Conservation (phyloP, 2,797 vertebrate genomes). For the Cynopterus sphinx region DNA sequence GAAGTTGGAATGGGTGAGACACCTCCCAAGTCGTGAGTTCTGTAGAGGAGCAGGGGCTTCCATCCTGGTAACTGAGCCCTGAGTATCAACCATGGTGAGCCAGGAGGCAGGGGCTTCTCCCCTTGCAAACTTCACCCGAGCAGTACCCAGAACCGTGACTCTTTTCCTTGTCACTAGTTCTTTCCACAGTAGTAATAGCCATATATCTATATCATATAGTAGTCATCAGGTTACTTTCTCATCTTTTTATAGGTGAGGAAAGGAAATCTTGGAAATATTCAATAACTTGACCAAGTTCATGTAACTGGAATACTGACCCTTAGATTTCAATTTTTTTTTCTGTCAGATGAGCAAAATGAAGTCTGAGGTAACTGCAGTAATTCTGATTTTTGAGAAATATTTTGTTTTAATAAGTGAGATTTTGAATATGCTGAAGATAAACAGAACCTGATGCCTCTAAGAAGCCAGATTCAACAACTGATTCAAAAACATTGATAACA, state of each 20-base stretch:
- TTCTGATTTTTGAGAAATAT: background rate
- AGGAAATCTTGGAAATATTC: background rate
- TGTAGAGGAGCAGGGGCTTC: background rate
- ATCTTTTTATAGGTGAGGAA: background rate
- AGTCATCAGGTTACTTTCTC: background rate
- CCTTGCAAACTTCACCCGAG: background rate
- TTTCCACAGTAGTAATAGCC: background rate
- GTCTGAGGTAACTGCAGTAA: background rate
- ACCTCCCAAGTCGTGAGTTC: background rate
- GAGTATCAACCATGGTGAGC: background rate
- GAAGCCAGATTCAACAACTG: background rate
- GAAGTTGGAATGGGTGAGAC: background rate
- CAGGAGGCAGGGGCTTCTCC: background rate
- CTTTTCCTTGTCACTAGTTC: background rate
- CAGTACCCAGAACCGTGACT: too few species aligned
- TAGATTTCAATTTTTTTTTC: background rate
- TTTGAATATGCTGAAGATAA: background rate
- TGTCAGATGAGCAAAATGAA: background rate
- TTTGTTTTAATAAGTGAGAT: background rate
- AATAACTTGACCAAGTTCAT: background rate
- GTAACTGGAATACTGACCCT: background rate
- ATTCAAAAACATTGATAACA: background rate
- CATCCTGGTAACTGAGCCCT: background rate
- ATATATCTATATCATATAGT: rapidly evolving
- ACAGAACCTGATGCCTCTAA: background rate